Evolutionary conservation across 92 coral and sea anemone species (phyloP), one percentile per base, ranked within the genome.

Genomic region (Pocillopora grandis): DNA sequence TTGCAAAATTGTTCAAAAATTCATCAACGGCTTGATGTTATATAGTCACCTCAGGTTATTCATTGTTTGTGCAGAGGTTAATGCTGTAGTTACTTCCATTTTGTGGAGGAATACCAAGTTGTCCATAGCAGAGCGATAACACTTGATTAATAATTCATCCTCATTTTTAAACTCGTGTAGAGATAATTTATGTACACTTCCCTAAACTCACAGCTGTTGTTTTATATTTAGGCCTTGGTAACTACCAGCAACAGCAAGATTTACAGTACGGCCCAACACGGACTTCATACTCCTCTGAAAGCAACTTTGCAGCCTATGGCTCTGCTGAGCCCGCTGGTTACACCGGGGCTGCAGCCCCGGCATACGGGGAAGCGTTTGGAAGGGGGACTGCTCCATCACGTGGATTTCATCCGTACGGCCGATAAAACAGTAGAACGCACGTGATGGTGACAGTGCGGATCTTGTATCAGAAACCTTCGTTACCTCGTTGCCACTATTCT

Each of bases 321-420:
- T 42, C 88, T 14, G 90, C 72, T 23, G 92, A 84, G 6, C 86
- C 91, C 2, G 59, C 89, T 37, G 86, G 76, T 10, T 73, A 55
- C 16, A 76, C 83, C 0, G 90, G 77, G 21, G 90, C 52, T 42
- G 52, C 80, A 58, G 92, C 75, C 62, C 73, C 84, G 8, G 91
- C 82, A 16, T 82, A 83, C 52, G 92, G 81, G 59, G 92, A 82
- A 6, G 85, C 95, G 35, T 89, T 94, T 87, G 98, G 98, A 9
- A 82, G 98, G 67, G 95, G 93, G 18, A 84, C 90, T 19, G 86
- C 87, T 18, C 89, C 98, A 10, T 70, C 94, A 3, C 86, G 98
- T 12, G 98, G 98, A 21, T 94, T 91, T 80, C 98, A 94, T 66
- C 98, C 98, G 2, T 94, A 94, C 62, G 95, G 95, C 16, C 93